Percentiles rank a stretch among this genome's conserved stretches.
Evolutionary conservation across 2,797 vertebrate species (phyloP).

Genomic region (Intellagama lesueurii): DNA sequence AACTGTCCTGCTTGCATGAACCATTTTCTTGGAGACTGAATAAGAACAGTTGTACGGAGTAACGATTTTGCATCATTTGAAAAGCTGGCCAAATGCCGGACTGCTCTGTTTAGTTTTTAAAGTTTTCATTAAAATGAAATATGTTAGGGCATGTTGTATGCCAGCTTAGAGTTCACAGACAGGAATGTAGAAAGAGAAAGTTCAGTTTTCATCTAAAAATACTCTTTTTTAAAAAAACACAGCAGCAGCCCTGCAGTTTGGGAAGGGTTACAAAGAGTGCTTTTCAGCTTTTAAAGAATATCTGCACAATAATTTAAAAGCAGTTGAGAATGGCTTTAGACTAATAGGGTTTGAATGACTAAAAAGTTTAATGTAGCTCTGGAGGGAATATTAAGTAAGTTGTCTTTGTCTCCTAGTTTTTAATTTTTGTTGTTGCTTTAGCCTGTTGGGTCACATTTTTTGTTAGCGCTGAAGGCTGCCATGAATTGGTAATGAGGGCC

Average conservation of each 20-base stretch:
- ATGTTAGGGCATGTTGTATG: background rate
- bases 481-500: slow-evolving; percentile 88
- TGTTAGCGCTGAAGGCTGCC: slow-evolving; percentile 85
- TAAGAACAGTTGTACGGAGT: slow-evolving; percentile 56
- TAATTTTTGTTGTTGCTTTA: slow-evolving; percentile 84
- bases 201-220: slow-evolving; percentile 67
- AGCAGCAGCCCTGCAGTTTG: slow-evolving; percentile 57
- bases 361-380: slow-evolving; percentile 82
- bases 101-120: slow-evolving; percentile 56
- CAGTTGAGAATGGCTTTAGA: slow-evolving; percentile 76
- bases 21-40: slow-evolving; percentile 71
- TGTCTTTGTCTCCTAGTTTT: slow-evolving; percentile 84
- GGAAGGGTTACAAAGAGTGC: slow-evolving; percentile 72
- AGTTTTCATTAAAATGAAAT: slow-evolving; percentile 30
- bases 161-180: slow-evolving; percentile 52
- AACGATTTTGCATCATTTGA: slow-evolving; percentile 69
- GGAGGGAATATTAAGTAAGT: slow-evolving; percentile 85
- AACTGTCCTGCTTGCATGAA: slow-evolving; percentile 64
- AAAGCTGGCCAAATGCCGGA: slow-evolving; percentile 51
- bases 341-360: slow-evolving; percentile 82
- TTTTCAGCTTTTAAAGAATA: slow-evolving; percentile 75
- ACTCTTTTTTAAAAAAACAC: slow-evolving; percentile 50
- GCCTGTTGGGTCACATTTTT: slow-evolving; percentile 87
- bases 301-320: slow-evolving; percentile 77
- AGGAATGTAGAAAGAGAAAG: slow-evolving; percentile 46